Evolutionary conservation across 2,797 vertebrate genomes (phyloP), one percentile per base, ranked within the genome.

Genomic region (Myotis pilosus): DNA sequence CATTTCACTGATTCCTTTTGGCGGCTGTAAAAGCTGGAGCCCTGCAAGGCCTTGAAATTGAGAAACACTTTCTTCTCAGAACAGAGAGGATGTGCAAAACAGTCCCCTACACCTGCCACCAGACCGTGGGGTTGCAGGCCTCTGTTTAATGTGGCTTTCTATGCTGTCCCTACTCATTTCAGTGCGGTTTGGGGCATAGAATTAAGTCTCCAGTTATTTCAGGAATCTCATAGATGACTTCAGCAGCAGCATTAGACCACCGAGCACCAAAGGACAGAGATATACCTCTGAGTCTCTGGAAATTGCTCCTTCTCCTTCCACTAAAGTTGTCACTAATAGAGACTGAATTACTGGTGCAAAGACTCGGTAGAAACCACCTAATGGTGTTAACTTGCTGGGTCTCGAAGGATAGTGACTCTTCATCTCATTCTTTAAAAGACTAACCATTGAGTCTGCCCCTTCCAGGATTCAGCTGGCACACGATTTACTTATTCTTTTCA

Each of bases 41-140:
- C 44, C 55, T 51, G 41, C 19, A 28, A 82, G 53, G 22, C 22
- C 55, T 41, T 68, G 51, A n/a, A 28, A 44, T 2, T 20, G 13
- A 76, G 44, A 66, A 74, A 53, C 1, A 17, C 38, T 47, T 47
- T 20, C 68, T 44, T 33, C 30, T 69, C 13, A 6, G 47, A 81
- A 28, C 0, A 0, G 17, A 66, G 6, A 60, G 49, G 8, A 13
- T 15, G 2, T 0, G 2, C 30, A 33, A 5, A 33, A 5, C 11
- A 23, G 51, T 0, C 0, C 1, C 25, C 30, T n/a, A 23, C 4
- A 0, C 49, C 19, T 36, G 38, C 9, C 47, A 4, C 10, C 41
- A 33, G 44, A 38, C 41, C 9, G 2, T 2, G 0, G 2, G 19
- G 9, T 8, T 10, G 68, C 93, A 30, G 47, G 20, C 76, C 12